Conservation (phyloP, 2,113 vertebrate genomes). For the Syrmaticus mikado region DNA sequence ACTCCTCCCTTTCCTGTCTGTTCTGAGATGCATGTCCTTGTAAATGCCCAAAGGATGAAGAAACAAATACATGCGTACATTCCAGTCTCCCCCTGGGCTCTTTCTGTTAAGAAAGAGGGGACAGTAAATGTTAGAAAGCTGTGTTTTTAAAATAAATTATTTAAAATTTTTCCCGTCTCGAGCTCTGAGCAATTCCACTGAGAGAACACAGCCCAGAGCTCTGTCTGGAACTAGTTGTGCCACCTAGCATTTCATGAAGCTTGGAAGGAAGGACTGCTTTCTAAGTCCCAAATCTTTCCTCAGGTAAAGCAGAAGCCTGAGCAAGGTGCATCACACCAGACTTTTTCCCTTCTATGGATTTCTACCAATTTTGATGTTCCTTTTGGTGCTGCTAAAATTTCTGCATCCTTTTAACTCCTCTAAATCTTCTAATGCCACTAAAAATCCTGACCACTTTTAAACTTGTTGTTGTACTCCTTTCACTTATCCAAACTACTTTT, state of each 20-base stretch:
- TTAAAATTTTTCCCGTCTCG: background rate
- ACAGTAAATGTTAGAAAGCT: background rate
- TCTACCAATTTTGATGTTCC: background rate
- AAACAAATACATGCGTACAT: background rate
- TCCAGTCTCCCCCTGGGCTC: background rate
- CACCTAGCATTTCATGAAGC: background rate
- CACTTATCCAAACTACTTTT: background rate
- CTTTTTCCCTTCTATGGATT: background rate
- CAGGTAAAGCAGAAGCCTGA: background rate
- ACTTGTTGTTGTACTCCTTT: background rate
- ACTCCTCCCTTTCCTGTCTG: background rate
- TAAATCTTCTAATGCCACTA: background rate
- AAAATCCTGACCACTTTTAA: background rate
- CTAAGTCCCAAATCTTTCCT: background rate
- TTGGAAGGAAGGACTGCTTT: background rate
- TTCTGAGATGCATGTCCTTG: background rate
- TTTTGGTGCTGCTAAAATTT: background rate
- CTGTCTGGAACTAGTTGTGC: background rate
- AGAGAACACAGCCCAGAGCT: background rate
- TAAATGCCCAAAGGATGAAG: background rate
- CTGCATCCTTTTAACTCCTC: background rate
- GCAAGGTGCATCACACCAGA: no score
- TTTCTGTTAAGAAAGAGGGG: background rate
- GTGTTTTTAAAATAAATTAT: fast-evolving
- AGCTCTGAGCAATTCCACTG: background rate